Evolutionary conservation across 2,888 invertebrate genomes (phyloP).

Genomic region (Parthenolecanium corni): DNA sequence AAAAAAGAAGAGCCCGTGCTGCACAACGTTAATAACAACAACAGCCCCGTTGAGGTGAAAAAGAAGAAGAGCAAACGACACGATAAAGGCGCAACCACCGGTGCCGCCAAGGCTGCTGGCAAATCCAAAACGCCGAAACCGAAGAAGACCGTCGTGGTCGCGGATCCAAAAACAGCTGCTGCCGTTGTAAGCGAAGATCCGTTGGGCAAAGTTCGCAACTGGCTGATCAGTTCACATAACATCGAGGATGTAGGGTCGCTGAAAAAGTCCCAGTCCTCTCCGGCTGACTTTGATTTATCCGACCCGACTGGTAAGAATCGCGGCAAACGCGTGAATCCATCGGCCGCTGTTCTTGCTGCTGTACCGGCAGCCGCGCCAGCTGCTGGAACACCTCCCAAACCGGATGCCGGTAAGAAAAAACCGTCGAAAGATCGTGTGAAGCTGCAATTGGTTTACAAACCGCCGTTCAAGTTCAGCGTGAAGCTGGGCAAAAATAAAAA

Average conservation of each 20-base stretch:
- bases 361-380: conserved; percentile 41
- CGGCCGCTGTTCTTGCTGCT: background rate
- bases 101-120: conserved; percentile 41
- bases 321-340: background rate
- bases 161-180: conserved; percentile 51
- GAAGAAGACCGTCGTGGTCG: conserved; percentile 51
- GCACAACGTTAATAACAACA: conserved; percentile 28
- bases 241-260: conserved; percentile 42
- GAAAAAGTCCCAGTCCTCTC: conserved; percentile 75
- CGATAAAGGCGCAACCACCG: conserved; percentile 32
- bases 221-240: conserved; percentile 62
- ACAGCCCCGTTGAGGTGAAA: conserved; percentile 29
- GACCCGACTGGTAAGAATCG: conserved; percentile 18
- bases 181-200: conserved; percentile 40
- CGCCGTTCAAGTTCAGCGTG: conserved; percentile 75
- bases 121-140: conserved; percentile 40
- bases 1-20: conserved; percentile 36
- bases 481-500: conserved; percentile 44
- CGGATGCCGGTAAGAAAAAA: conserved; percentile 9
- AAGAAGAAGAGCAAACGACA: conserved; percentile 41
- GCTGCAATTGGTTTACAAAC: conserved; percentile 74
- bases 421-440: conserved; percentile 30
- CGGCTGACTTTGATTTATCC: conserved; percentile 48
- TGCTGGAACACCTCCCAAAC: conserved; percentile 37
- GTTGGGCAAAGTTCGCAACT: conserved; percentile 71